These are phyloP conservation scores for Dryobates pubescens DNA, from an alignment of 2,797 vertebrate genomes.

Conservation along the genomic window DNA sequence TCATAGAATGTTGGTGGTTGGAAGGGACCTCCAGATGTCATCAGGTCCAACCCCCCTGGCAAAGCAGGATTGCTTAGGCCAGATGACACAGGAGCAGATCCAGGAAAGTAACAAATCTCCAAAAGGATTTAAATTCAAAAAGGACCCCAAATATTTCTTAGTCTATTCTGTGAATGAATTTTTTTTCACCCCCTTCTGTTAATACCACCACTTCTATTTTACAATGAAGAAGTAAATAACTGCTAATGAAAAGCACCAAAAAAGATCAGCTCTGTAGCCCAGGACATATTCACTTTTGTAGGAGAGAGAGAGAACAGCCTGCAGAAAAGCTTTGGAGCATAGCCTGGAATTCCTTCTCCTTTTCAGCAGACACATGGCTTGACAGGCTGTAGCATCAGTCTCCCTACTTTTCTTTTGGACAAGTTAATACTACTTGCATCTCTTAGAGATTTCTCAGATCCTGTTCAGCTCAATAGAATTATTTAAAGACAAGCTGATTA, in stretches of 20 bases:
- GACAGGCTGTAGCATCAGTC: not conserved
- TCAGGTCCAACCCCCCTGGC: no score
- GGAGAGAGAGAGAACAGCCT: not conserved
- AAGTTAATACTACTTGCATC: not conserved
- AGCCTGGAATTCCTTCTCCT: not conserved
- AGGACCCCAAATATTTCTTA: not conserved
- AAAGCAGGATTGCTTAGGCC: no score
- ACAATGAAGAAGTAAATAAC: not conserved
- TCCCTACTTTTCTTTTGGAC: not conserved
- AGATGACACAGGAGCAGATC: no score
- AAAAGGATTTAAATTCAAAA: not conserved
- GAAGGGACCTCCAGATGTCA: no score
- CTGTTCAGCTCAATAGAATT: not conserved
- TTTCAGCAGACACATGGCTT: not conserved
- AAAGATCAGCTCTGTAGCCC: not conserved
- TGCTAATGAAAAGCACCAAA: not conserved
- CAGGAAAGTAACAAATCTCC: not conserved
- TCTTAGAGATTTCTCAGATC: not conserved
- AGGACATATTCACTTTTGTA: not conserved
- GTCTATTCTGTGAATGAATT: not conserved
- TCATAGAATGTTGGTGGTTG: no score
- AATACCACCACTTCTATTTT: not conserved
- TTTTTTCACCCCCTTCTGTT: not conserved
- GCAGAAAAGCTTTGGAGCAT: not conserved
- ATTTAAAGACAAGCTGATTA: not conserved